Evolutionary conservation across 2,888 invertebrate genomes (phyloP).

Genomic region (Uloborus plumipes): DNA sequence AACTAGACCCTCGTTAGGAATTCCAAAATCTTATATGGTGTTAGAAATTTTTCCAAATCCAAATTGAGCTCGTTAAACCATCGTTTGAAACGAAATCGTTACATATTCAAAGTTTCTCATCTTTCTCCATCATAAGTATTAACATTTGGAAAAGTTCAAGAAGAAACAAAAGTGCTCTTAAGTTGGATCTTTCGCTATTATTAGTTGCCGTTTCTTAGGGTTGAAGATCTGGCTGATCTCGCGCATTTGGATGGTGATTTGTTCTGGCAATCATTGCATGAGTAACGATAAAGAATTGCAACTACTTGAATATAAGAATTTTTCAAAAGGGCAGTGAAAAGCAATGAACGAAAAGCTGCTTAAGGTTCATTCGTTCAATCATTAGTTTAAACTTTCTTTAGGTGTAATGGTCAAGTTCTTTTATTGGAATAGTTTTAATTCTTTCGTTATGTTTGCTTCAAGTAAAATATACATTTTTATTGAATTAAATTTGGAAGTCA

Average conservation of each 20-base stretch:
- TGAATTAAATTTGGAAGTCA: too few relatives aligned
- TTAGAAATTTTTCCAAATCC: too few relatives aligned
- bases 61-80: too few relatives aligned
- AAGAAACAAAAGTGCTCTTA: not conserved
- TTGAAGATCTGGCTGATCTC: slow-evolving; percentile 35
- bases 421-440: too few relatives aligned
- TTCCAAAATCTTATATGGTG: too few relatives aligned
- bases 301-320: slow-evolving; percentile 35
- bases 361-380: slow-evolving; percentile 8
- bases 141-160: not conserved
- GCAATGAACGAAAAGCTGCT: slow-evolving; percentile 29
- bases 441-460: too few relatives aligned
- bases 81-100: too few relatives aligned
- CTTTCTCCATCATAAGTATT: not conserved
- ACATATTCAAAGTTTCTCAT: not conserved
- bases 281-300: slow-evolving; percentile 48
- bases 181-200: not conserved
- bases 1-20: too few relatives aligned
- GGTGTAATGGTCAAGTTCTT: slow-evolving; percentile 1
- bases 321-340: not conserved
- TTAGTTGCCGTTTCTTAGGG: slow-evolving; percentile 5
- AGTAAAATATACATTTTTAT: too few relatives aligned
- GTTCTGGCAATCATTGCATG: slow-evolving; percentile 45
- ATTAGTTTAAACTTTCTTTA: slow-evolving; percentile 26
- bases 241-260: slow-evolving; percentile 35